Percentiles rank a stretch among this genome's conserved stretches.
Evolutionary conservation across 2,113 vertebrate genomes (phyloP).

Genomic region (Halichoeres trimaculatus): DNA sequence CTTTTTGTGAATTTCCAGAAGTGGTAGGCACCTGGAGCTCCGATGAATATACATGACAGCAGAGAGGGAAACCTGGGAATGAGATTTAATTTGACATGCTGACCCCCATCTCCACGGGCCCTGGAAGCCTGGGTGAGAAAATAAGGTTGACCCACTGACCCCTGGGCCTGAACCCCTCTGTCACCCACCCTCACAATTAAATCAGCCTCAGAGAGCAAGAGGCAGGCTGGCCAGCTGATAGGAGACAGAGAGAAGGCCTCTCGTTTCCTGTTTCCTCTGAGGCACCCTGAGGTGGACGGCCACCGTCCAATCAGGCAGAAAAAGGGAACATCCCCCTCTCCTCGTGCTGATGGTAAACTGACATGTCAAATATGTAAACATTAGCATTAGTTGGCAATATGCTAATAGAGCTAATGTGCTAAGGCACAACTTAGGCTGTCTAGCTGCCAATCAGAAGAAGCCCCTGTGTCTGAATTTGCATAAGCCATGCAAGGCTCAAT

Average conservation of each 20-base stretch:
- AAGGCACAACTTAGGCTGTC: slow-evolving; percentile 71
- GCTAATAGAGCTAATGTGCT: slow-evolving; percentile 76
- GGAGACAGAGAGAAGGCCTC: slow-evolving; percentile 52
- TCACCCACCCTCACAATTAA: slow-evolving; percentile 86
- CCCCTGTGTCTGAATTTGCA: slow-evolving; percentile 75
- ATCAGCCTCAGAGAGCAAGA: slow-evolving; percentile 78
- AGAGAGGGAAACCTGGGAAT: slow-evolving; percentile 79
- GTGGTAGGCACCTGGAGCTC: slow-evolving; percentile 79
- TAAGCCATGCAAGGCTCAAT: slow-evolving; percentile 79
- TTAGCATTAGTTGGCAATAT: slow-evolving; percentile 80
- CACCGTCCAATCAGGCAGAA: slow-evolving; percentile 41
- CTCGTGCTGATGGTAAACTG: slow-evolving; percentile 64
- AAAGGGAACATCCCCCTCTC: slow-evolving; percentile 17
- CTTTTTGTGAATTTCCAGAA: slow-evolving; percentile 86
- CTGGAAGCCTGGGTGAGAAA: slow-evolving; percentile 83
- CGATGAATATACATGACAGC: slow-evolving; percentile 87
- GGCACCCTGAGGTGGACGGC: slow-evolving; percentile 52
- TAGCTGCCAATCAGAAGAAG: slow-evolving; percentile 74
- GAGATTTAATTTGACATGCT: slow-evolving; percentile 87
- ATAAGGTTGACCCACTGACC: slow-evolving; percentile 86
- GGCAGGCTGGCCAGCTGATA: slow-evolving; percentile 42
- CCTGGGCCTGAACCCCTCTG: slow-evolving; percentile 79
- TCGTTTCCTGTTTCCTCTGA: slow-evolving; percentile 58
- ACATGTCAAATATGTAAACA: slow-evolving; percentile 78
- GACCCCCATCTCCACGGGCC: slow-evolving; percentile 83